Evolutionary conservation across 2,888 invertebrate genomes (phyloP).

Genomic region (Lobophora halterata): DNA sequence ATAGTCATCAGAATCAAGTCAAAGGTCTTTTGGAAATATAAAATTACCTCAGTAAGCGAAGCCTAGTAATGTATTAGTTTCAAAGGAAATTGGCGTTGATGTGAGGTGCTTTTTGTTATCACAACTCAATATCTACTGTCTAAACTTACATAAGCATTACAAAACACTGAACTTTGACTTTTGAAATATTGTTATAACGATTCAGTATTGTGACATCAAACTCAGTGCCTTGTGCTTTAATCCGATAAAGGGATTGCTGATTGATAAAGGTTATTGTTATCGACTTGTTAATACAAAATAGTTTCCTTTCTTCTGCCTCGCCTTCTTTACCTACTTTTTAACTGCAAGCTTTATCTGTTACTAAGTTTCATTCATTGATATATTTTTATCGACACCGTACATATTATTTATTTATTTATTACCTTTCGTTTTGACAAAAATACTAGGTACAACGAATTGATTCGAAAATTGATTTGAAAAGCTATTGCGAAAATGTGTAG

Average conservation of each 20-base stretch:
- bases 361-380: background rate
- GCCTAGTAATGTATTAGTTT: too few relatives aligned
- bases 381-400: background rate
- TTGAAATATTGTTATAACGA: constrained; percentile 56
- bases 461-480: too few relatives aligned
- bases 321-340: constrained; percentile 23
- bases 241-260: constrained; percentile 48
- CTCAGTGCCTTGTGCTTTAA: constrained; percentile 47
- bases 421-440: too few relatives aligned
- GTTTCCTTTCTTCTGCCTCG: constrained; percentile 34
- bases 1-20: too few relatives aligned
- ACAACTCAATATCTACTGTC: constrained; percentile 3
- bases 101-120: too few relatives aligned
- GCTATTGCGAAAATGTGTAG: too few relatives aligned
- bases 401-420: too few relatives aligned
- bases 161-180: constrained; percentile 51
- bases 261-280: constrained; percentile 41
- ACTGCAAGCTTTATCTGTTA: constrained; percentile 7
- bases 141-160: constrained; percentile 13
- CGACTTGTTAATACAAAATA: constrained; percentile 44
- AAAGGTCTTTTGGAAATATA: too few relatives aligned
- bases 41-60: too few relatives aligned
- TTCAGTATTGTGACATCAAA: constrained; percentile 48
- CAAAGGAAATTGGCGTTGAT: too few relatives aligned
- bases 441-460: too few relatives aligned